Evolutionary conservation across 2,113 vertebrate species (phyloP).

Genomic region (Stigmatopora argus): DNA sequence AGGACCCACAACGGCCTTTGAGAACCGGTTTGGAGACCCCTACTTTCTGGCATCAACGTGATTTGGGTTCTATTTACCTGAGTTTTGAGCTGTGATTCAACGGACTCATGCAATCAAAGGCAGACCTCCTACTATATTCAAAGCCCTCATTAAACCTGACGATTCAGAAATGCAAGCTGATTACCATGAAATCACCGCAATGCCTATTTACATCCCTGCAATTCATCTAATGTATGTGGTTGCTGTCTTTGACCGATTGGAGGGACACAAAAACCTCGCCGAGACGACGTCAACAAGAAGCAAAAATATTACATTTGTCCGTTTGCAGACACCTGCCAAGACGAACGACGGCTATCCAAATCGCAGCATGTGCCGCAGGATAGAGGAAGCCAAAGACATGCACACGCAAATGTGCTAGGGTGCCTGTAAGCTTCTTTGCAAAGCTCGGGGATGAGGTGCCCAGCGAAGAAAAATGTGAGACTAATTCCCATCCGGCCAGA

Average conservation of each 20-base stretch:
- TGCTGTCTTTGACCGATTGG: constrained; percentile 17
- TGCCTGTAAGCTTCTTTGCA: constrained; percentile 55
- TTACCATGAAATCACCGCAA: constrained; percentile 21
- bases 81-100: background rate
- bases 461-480: constrained; percentile 39
- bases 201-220: background rate
- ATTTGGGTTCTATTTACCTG: background rate
- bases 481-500: constrained; percentile 37
- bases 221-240: constrained; percentile 29
- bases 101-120: background rate
- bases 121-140: background rate
- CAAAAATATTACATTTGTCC: constrained; percentile 54
- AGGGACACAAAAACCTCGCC: constrained; percentile 3
- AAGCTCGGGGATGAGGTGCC: constrained; percentile 44
- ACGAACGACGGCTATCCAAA: constrained; percentile 52
- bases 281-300: constrained; percentile 36
- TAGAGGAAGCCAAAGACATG: constrained; percentile 32
- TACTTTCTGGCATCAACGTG: background rate
- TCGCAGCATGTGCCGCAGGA: constrained; percentile 53
- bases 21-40: too few species aligned
- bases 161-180: constrained; percentile 16
- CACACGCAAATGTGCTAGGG: constrained; percentile 36
- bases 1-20: too few species aligned
- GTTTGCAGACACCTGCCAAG: constrained; percentile 48
- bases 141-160: background rate